Conservation (phyloP, 2,888 invertebrate genomes). For the Gastrophysa polygoni region DNA sequence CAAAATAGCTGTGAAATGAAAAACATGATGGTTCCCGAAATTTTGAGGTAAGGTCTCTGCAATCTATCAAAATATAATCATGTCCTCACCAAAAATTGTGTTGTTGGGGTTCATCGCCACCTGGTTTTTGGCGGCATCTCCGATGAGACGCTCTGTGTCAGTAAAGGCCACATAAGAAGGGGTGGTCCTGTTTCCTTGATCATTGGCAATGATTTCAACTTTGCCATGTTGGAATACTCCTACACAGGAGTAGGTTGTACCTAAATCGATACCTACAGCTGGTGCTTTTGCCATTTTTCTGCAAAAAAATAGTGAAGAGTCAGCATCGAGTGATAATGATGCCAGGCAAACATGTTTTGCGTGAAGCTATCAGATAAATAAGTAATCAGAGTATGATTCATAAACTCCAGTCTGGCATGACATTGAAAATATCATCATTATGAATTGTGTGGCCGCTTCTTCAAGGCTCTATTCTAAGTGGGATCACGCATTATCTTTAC, state of each 20-base stretch:
- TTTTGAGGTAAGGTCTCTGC: too few relatives aligned
- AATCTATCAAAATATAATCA: not conserved
- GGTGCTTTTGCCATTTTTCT: conserved; percentile 68
- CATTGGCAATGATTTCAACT: conserved; percentile 89
- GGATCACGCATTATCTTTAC: too few relatives aligned
- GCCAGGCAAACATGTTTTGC: too few relatives aligned
- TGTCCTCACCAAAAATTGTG: conserved; percentile 77
- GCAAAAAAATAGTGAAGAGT: conserved; percentile 17
- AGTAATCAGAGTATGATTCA: conserved; percentile 16
- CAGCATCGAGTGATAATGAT: not conserved
- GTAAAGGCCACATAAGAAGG: conserved; percentile 86
- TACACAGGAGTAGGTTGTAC: conserved; percentile 94
- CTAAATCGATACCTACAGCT: conserved; percentile 94
- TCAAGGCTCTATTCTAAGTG: too few relatives aligned
- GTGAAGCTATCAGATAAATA: not conserved
- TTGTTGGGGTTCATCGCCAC: conserved; percentile 88
- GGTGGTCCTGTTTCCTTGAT: conserved; percentile 89
- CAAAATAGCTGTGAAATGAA: too few relatives aligned
- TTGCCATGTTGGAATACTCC: conserved; percentile 92
- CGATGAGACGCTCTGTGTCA: conserved; percentile 82
- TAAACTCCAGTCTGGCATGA: conserved; percentile 29
- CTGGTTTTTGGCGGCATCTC: conserved; percentile 84
- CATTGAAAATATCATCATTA: conserved; percentile 23
- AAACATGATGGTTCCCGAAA: too few relatives aligned
- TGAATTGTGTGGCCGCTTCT: too few relatives aligned